phyloP scores from a whole-genome alignment of 2,797 vertebrate genomes.

The Acipenser transmontanus region DNA sequence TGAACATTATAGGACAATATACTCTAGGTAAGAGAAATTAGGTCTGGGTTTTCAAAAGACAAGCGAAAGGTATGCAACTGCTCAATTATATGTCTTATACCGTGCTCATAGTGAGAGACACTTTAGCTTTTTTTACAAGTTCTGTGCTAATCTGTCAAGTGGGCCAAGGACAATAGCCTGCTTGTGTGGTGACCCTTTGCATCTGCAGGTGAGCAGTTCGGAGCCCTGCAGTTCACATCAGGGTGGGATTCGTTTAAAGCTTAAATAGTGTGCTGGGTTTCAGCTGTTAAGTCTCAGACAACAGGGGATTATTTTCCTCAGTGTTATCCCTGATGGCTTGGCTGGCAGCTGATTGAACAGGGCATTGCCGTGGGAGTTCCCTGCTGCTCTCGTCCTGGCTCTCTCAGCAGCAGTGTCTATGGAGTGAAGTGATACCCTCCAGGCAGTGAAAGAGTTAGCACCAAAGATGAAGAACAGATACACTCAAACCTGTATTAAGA shows the following conservation, averaged over 20 bases:
- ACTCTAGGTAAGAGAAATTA: too few relatives aligned
- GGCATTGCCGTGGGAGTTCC: not conserved
- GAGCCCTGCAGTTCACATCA: not conserved
- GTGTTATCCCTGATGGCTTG: not conserved
- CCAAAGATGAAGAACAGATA: too few relatives aligned
- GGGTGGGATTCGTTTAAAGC: not conserved
- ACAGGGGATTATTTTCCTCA: not conserved
- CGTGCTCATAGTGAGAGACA: too few relatives aligned
- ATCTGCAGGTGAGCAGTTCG: not conserved
- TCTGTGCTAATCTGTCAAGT: slow-evolving; percentile 4
- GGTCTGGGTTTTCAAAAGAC: too few relatives aligned
- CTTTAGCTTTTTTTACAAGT: not conserved
- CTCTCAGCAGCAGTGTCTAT: not conserved
- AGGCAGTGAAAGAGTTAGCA: too few relatives aligned
- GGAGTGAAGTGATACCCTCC: not conserved
- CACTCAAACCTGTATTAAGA: too few relatives aligned
- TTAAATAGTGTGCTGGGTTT: not conserved
- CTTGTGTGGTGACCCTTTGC: not conserved
- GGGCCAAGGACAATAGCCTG: not conserved
- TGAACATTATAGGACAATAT: too few relatives aligned
- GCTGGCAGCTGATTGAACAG: not conserved
- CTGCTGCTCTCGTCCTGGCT: not conserved
- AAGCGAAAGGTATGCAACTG: too few relatives aligned
- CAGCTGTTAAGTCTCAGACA: not conserved
- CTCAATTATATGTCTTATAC: too few relatives aligned